Percentiles rank a stretch among this genome's conserved stretches.
Conservation (phyloP, 1,140 invertebrate genomes). For the Drosophila equinoxialis region DNA sequence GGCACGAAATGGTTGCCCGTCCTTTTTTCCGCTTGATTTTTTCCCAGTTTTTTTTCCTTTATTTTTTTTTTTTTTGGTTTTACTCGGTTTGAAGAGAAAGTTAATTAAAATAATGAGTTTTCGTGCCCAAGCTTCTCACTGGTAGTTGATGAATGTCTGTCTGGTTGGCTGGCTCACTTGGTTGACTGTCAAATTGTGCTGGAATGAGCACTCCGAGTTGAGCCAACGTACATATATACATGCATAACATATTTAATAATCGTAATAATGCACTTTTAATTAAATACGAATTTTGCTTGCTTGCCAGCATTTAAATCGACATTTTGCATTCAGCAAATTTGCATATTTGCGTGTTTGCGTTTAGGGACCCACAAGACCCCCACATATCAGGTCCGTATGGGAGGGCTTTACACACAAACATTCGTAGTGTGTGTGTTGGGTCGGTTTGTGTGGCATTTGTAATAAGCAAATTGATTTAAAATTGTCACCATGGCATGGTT, state of each 20-base stretch:
- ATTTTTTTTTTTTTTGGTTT: background rate
- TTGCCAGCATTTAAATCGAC: conserved; percentile 49
- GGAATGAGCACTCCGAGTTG: conserved; percentile 17
- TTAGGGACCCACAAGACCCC: conserved; percentile 17
- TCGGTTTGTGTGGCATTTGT: conserved; percentile 55
- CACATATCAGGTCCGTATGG: background rate
- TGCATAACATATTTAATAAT: conserved; percentile 60
- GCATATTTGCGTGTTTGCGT: conserved; percentile 64
- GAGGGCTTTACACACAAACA: background rate
- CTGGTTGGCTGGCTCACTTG: conserved; percentile 41
- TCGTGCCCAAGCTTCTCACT: conserved; percentile 61
- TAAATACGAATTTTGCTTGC: conserved; percentile 56
- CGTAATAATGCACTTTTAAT: conserved; percentile 79
- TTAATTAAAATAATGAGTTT: conserved; percentile 83
- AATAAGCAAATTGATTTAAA: conserved; percentile 77
- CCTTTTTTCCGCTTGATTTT: conserved; percentile 13
- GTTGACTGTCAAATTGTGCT: conserved; percentile 52
- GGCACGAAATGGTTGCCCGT: conserved; percentile 49
- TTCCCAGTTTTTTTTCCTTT: too few relatives aligned
- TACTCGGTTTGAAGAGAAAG: conserved; percentile 70
- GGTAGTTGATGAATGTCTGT: conserved; percentile 65
- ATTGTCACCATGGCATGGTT: conserved; percentile 64
- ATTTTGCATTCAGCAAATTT: conserved; percentile 63
- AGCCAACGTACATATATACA: background rate
- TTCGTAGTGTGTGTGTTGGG: background rate